Base-by-base conservation (phyloP, 2,888 invertebrate species). In the Phortica okadai region DNA sequence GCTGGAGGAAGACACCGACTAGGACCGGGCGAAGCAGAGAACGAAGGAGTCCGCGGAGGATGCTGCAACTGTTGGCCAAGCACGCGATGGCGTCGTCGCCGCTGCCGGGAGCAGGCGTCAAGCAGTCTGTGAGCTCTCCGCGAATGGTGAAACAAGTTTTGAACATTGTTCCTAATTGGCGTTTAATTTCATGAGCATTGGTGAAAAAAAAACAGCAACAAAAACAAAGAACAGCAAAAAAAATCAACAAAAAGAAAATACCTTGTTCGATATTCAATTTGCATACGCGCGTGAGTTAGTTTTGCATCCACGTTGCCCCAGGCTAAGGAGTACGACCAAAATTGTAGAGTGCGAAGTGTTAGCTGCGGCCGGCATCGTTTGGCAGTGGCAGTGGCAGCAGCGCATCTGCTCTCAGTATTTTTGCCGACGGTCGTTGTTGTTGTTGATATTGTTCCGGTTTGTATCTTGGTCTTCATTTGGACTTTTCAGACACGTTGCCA, bases 91-190 rank as follows among this genome's bases (percentile, higher is more conserved):
- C 14, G 42, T 10, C 14, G 42, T 10, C 42, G 70, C 70, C 16
- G 62, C 62, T 10, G 33, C 62, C 75, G 79, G 78, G 79, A 83
- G 78, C 79, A 81, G 88, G 87, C 88, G 87, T 86, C 88, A 87
- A 82, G 88, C 86, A 83, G 88, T 87, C 88, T 87, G 84, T 78
- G 41, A 80, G 81, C 84, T 56, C 14, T 2, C 21, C 21, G 7
- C 69, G 25, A 62, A 25, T 25, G 21, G 16, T 62, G 25, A 62
- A 84, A 79, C 82, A 81, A 82, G 82, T 83, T 85, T 87, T 88
- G 89, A 91, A 91, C 91, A 91, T 90, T 90, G 89, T 89, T 89
- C 90, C 91, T 91, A 91, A 91, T 91, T 91, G 91, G 90, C 90
- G 91, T 90, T 90, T 88, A 85, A 90, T 89, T 89, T 88, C 88